phyloP scores from a whole-genome alignment of 2,113 vertebrate species.

The Leptobrachium ailaonicum region DNA sequence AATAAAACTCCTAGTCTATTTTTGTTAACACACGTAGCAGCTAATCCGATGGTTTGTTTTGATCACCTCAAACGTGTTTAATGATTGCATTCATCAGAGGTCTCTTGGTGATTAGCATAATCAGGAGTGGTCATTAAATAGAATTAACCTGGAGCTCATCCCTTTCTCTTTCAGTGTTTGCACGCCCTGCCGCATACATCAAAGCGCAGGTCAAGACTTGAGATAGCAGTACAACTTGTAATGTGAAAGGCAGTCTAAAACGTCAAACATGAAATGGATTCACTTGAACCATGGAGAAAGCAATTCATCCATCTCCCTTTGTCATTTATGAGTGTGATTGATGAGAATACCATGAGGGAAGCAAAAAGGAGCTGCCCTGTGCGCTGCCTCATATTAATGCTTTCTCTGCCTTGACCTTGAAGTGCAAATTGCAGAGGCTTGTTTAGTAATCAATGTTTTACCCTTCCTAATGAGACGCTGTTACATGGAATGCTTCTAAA shows the following conservation, averaged over 20 bases:
- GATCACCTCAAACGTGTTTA: conserved; percentile 1
- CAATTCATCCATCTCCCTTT: conserved; percentile 57
- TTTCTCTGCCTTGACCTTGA: conserved; percentile 57
- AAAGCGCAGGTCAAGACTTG: background rate
- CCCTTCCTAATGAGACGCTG: conserved; percentile 3
- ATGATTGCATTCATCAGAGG: background rate
- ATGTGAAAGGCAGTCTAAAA: conserved; percentile 28
- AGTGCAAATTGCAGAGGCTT: conserved; percentile 52
- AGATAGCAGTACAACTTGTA: background rate
- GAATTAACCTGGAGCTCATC: background rate
- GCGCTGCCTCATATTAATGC: conserved; percentile 3
- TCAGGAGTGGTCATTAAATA: conserved; percentile 11
- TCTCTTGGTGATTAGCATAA: conserved; percentile 11
- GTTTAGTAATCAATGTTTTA: conserved; percentile 54
- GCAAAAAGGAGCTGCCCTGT: conserved; percentile 32
- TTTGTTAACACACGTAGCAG: too few species aligned
- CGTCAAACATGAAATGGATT: conserved; percentile 8
- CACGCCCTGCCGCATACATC: conserved; percentile 7
- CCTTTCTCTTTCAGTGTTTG: background rate
- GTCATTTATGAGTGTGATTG: conserved; percentile 35
- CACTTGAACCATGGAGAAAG: background rate
- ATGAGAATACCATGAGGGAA: conserved; percentile 38
- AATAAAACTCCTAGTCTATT: too few species aligned
- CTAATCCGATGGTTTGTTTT: too few species aligned
- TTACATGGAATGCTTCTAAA: background rate